These are phyloP conservation scores for Rhineura floridana DNA, from an alignment of 2,113 vertebrate genomes.

Conservation along the genomic window DNA sequence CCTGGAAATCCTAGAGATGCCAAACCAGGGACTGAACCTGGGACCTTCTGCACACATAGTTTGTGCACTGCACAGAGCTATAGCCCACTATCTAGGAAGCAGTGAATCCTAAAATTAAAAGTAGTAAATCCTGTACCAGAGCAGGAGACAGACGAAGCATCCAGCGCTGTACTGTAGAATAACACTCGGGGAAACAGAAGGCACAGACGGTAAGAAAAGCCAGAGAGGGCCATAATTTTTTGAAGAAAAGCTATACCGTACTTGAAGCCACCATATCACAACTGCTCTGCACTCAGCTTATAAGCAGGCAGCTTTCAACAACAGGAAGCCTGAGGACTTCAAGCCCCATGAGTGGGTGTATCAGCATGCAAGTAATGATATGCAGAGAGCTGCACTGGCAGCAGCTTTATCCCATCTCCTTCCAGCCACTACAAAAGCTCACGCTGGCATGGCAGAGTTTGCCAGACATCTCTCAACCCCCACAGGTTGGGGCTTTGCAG, in stretches of 20 bases:
- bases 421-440: not conserved
- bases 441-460: not conserved
- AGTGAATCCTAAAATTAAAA: constrained; percentile 59
- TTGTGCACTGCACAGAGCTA: constrained; percentile 26
- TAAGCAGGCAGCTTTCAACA: constrained; percentile 20
- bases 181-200: not conserved
- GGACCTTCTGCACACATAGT: too few species aligned
- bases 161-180: constrained; percentile 41
- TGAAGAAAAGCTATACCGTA: constrained; percentile 35
- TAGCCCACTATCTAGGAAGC: constrained; percentile 43
- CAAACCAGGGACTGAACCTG: not conserved
- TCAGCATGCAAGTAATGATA: not conserved
- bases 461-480: not conserved
- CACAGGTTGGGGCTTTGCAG: not conserved
- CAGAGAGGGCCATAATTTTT: not conserved
- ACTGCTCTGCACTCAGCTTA: not conserved
- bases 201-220: not conserved
- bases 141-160: constrained; percentile 43
- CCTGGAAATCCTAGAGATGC: not conserved
- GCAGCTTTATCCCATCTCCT: not conserved
- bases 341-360: not conserved
- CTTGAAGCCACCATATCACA: not conserved
- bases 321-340: not conserved
- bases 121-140: constrained; percentile 36
- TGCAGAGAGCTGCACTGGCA: not conserved